Evolutionary conservation across 2,888 invertebrate species (phyloP), one percentile per base, ranked within the genome.

Genomic region (Trachelus troglodyta): DNA sequence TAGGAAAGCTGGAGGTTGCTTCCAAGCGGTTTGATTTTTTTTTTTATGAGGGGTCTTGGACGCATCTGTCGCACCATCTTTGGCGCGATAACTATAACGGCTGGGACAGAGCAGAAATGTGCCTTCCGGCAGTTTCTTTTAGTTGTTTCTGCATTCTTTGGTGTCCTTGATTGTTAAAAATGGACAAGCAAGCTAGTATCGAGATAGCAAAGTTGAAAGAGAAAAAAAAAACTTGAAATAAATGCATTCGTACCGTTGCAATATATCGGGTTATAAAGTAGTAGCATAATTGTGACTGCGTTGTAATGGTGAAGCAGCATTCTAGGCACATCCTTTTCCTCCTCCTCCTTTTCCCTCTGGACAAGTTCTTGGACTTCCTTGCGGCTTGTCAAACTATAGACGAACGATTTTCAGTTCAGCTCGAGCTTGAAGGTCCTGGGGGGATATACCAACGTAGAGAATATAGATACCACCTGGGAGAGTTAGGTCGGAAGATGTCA

Each of bases 11-110:
- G 9, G 23, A 9, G 56, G 9, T 23, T 56, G 23, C 56, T 56
- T 56, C 9, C 56, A 0, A 23, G 23, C 23, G 56, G 2, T 15
- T 56, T 56, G 23, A 71, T 31, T 71, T 33, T 71, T 31, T 31
- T 31, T 23, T 71, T 71, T 34, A 33, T 15, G 71, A 71, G 71
- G 12, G 31, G 11, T 33, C 33, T 71, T 71, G 33, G 23, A 71
- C 71, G 71, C 71, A 71, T 31, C 71, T 71, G 71, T 71, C 71
- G 71, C 71, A 56, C 40, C 23, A 2, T 56, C 15, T 56, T 56
- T 23, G 56, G 56, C 56, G 23, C 1, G 56, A 56, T 56, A 56
- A 56, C 56, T 9, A 56, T 56, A 56, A 56, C 56, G 9, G 23
- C 9, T 23, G 23, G 56, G 56, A 9, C 56, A 6, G 15, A 40